A percentile compares a stretch with the other conserved stretches of the same genome.
Conservation (phyloP, 2,113 vertebrate species). For the Chamaetylas fuelleborni region DNA sequence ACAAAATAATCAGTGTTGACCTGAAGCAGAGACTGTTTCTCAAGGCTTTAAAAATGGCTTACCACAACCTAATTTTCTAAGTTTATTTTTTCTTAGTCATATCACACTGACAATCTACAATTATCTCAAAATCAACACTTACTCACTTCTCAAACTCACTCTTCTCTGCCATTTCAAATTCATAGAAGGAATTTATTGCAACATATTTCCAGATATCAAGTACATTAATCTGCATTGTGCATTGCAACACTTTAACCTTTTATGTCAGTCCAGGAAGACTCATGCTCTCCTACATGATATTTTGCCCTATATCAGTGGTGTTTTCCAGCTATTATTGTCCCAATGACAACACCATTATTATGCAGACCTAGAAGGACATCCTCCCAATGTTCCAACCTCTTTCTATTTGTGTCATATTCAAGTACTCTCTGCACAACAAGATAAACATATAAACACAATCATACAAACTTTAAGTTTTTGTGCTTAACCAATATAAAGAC, state of each 20-base stretch:
- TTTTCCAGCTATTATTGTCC: not conserved
- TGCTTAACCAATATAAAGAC: not conserved
- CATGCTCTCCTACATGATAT: not conserved
- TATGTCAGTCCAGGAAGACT: not conserved
- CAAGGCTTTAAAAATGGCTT: not conserved
- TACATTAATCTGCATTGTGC: not conserved
- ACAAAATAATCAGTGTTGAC: not conserved
- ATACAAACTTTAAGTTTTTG: not conserved
- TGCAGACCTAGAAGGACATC: not conserved
- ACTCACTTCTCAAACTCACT: not conserved
- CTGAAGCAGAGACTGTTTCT: not conserved
- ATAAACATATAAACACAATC: not conserved
- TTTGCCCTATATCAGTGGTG: not conserved
- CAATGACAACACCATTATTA: not conserved
- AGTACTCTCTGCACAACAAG: not conserved
- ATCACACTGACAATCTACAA: not conserved
- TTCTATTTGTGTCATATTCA: not conserved
- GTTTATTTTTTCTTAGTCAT: not conserved
- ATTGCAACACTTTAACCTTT: not conserved
- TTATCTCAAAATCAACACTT: not conserved
- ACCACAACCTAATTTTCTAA: not conserved
- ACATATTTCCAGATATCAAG: not conserved
- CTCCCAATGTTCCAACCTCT: not conserved
- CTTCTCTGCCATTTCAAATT: not conserved
- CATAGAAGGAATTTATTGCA: not conserved